Base-by-base conservation (phyloP, 2,113 vertebrate species). In the Saguinus midas region DNA sequence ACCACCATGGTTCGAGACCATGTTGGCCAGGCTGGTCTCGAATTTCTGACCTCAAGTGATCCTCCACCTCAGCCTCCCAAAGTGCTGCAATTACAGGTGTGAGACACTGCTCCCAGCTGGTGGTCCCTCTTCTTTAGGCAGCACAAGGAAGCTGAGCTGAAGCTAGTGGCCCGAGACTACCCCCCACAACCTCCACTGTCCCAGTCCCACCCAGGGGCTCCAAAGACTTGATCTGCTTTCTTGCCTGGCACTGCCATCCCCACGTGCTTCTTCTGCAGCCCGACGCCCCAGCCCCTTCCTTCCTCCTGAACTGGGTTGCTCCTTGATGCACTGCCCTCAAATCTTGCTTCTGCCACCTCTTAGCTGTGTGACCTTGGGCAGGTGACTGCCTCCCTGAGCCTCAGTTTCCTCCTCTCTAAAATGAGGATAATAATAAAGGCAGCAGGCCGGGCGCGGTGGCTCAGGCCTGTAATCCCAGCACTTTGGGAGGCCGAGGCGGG, bases 261-360 rank as follows among this genome's bases (percentile, higher is more conserved):
- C 3, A 29, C 0, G 1, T 1, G 43, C 79, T 55, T 2, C 76
- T 9, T 13, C 73, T 5, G 27, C 27, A 76, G 25, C 70, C 29
- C 7, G 40, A 80, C n/a, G 4, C 2, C 55, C 13, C 52, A 11
- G n/a, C 40, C 8, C 25, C 40, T 21, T 16, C 68, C 58, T 40
- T 21, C 73, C 16, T 21, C 57, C 35, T 17, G 11, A n/a, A 29
- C 32, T 0, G 3, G 27, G 40, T 17, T 35, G 52, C 70, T 50
- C 32, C 84, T 20, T 0, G 35, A 37, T 9, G 40, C 48, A 21
- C 43, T n/a, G 20, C 6, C 3, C 25, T 43, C 3, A 0, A 50
- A 78, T 45, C 78, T 35, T 52, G 76, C 37, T 93, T 72, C 86
- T 2, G 52, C 82, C 86, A 75, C 80, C 55, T 90, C 81, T 64